These are phyloP conservation scores for Drosophila percnosoma DNA, from an alignment of 2,888 invertebrate genomes.

Conservation along the genomic window DNA sequence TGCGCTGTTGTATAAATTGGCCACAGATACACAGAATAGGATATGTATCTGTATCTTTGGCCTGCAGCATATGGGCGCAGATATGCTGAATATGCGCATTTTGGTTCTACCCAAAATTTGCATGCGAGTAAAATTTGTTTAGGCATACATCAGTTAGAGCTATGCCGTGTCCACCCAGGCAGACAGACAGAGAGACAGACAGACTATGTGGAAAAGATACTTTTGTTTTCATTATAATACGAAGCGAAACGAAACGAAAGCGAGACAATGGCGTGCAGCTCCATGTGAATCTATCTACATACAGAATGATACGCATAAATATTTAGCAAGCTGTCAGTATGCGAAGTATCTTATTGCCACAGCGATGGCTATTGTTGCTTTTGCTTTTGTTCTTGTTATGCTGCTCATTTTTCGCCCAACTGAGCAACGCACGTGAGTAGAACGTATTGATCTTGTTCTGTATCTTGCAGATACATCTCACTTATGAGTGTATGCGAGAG, in stretches of 20 bases:
- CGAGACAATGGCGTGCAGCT: conserved; percentile 61
- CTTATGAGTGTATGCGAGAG: conserved; percentile 20
- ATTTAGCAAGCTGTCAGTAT: conserved; percentile 62
- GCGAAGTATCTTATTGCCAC: conserved; percentile 48
- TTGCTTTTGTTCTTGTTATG: conserved; percentile 28
- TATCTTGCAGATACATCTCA: conserved; percentile 76
- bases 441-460: conserved; percentile 77
- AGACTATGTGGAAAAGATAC: conserved; percentile 32
- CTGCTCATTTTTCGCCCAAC: conserved; percentile 31
- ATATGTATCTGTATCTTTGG: conserved; percentile 34
- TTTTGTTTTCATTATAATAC: conserved; percentile 73
- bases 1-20: conserved; percentile 66
- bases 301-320: conserved; percentile 65
- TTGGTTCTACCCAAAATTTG: conserved; percentile 58
- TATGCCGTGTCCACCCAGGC: conserved; percentile 6
- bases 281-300: conserved; percentile 55
- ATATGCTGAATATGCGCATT: conserved; percentile 56
- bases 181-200: neutral
- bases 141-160: conserved; percentile 47
- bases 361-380: conserved; percentile 17
- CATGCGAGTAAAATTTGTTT: conserved; percentile 50
- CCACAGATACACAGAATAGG: conserved; percentile 21
- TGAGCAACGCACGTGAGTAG: conserved; percentile 72
- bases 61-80: conserved; percentile 37
- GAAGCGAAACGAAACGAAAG: conserved; percentile 39